Conservation (phyloP, 2,113 vertebrate genomes). For the Tinamus guttatus region DNA sequence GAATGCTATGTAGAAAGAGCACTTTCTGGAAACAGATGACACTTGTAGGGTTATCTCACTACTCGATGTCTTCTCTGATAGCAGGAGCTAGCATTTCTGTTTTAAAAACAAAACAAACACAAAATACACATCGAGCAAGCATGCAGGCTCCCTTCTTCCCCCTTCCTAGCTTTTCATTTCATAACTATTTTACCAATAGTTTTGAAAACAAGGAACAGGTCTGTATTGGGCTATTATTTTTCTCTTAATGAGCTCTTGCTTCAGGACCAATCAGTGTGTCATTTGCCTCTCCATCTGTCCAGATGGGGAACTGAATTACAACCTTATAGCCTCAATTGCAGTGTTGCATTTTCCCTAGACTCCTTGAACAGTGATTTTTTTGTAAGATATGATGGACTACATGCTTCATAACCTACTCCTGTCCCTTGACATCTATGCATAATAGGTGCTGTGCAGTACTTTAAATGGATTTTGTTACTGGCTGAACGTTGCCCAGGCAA, state of each 20-base stretch:
- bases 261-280: not conserved
- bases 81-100: not conserved
- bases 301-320: not conserved
- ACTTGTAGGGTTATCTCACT: not conserved
- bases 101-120: not conserved
- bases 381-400: not conserved
- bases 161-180: not conserved
- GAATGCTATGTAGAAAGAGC: not conserved
- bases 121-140: not conserved
- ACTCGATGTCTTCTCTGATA: not conserved
- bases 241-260: not conserved
- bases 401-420: not conserved
- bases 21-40: conserved; percentile 1
- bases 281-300: not conserved
- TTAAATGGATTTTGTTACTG: conserved; percentile 8
- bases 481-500: not conserved
- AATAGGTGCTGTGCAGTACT: not conserved
- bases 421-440: not conserved
- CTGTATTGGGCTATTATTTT: not conserved
- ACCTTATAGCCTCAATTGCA: not conserved
- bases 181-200: not conserved
- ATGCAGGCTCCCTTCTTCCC: not conserved
- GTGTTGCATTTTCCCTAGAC: not conserved
- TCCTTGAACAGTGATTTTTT: not conserved
- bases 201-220: not conserved